A percentile compares a stretch with the other conserved stretches of the same genome.
Conservation (phyloP, 1,140 invertebrate genomes). For the Drosophila saltans region DNA sequence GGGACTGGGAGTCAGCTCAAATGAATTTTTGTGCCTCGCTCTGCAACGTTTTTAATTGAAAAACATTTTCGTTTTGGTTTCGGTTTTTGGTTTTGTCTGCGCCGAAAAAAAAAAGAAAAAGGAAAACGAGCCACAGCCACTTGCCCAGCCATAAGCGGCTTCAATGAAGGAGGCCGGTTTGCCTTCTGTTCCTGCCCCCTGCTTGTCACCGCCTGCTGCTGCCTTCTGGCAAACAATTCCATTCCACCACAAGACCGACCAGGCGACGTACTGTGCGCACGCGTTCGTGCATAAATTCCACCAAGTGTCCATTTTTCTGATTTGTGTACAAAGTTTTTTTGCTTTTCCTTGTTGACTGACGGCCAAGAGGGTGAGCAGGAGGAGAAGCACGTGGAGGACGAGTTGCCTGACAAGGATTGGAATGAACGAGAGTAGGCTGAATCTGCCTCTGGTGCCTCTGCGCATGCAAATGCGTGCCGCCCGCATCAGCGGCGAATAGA, state of each 20-base stretch:
- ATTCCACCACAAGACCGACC: constrained; percentile 57
- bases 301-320: constrained; percentile 80
- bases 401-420: constrained; percentile 46
- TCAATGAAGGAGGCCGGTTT: constrained; percentile 1
- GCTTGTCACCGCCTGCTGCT: constrained; percentile 8
- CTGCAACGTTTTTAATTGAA: constrained; percentile 75
- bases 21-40: constrained; percentile 69
- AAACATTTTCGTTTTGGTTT: constrained; percentile 78
- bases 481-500: constrained; percentile 50
- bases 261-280: constrained; percentile 71
- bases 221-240: constrained; percentile 54
- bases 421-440: constrained; percentile 19
- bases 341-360: constrained; percentile 39
- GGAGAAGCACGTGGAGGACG: constrained; percentile 13
- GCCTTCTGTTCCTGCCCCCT: constrained; percentile 16
- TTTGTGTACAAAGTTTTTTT: constrained; percentile 75
- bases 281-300: constrained; percentile 79
- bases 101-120: constrained; percentile 24
- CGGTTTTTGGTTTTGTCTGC: constrained; percentile 58
- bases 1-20: constrained; percentile 51
- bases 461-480: constrained; percentile 68
- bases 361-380: background rate
- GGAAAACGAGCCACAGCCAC: constrained; percentile 44
- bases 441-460: constrained; percentile 7
- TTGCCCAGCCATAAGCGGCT: constrained; percentile 17